Evolutionary conservation across 53 echinoderm and acorn worm species (phyloP).

Genomic region (Luidia sarsii): DNA sequence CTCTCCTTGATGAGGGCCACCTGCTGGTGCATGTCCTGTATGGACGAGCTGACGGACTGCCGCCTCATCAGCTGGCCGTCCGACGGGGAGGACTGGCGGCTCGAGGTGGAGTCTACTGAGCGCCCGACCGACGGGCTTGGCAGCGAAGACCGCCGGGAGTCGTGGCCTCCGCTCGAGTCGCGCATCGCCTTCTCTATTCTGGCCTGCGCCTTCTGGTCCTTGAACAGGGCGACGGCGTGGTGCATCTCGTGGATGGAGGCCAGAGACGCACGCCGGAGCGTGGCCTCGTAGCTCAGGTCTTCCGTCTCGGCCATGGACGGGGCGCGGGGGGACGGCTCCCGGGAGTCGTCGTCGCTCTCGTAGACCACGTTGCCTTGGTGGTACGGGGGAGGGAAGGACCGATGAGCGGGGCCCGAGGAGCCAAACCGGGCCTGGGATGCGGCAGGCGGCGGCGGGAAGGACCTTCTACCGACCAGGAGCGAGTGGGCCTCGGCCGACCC

Average conservation of each 20-base stretch:
- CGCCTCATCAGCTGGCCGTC: constrained; percentile 9
- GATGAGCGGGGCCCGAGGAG: constrained; percentile 6
- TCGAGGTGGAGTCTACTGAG: not conserved
- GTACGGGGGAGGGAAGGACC: constrained; percentile 1
- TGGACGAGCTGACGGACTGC: constrained; percentile 15
- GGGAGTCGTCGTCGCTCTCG: not conserved
- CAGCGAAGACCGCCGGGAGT: not conserved
- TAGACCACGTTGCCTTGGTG: not conserved
- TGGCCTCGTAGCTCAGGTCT: constrained; percentile 23
- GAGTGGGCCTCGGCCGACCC: constrained; percentile 1
- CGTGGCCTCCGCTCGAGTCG: not conserved
- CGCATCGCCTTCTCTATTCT: not conserved
- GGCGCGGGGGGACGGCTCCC: no score
- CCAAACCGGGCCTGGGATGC: not conserved
- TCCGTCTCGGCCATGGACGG: constrained; percentile 16
- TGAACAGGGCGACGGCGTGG: constrained; percentile 18
- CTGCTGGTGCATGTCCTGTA: constrained; percentile 30
- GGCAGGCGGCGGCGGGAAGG: constrained; percentile 29
- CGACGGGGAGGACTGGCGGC: not conserved
- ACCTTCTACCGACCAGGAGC: not conserved
- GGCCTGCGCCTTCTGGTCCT: constrained; percentile 9
- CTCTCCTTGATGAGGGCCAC: constrained; percentile 15
- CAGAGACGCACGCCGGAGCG: constrained; percentile 6
- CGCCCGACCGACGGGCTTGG: not conserved
- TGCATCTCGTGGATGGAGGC: constrained; percentile 49